A percentile compares a stretch with the other conserved stretches of the same genome.
phyloP scores from a whole-genome alignment of 2,797 vertebrate genomes.

The Coendou prehensilis region DNA sequence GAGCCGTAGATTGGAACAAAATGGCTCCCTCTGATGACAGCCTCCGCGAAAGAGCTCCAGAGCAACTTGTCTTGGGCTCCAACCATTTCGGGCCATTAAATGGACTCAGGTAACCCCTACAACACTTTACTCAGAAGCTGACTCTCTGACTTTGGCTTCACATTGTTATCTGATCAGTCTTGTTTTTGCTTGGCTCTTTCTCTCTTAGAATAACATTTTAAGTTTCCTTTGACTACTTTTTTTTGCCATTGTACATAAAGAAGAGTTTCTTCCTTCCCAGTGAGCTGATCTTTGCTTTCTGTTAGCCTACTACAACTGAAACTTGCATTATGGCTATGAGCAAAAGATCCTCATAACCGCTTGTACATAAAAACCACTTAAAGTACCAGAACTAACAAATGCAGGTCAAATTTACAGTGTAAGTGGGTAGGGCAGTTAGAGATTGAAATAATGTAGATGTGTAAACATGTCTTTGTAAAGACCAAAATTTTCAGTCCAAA shows the following conservation, averaged over 20 bases:
- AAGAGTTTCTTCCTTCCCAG: neutral
- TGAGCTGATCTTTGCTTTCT: slow-evolving; percentile 39
- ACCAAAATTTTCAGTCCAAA: slow-evolving; percentile 3
- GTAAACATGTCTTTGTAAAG: neutral
- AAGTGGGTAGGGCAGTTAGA: neutral
- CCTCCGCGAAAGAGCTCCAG: neutral
- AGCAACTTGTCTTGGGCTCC: neutral
- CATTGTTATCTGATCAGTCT: neutral
- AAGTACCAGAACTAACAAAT: neutral
- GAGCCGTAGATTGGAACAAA: neutral
- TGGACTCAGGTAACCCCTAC: neutral
- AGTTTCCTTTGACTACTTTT: neutral
- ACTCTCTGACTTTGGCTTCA: neutral
- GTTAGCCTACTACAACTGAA: neutral
- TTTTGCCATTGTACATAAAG: neutral
- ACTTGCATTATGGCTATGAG: neutral
- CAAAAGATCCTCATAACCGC: neutral
- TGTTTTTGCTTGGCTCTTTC: neutral
- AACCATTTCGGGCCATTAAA: neutral
- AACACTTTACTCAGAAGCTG: neutral
- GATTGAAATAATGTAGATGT: neutral
- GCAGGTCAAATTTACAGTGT: neutral
- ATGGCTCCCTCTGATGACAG: neutral
- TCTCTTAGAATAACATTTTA: neutral
- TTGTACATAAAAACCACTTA: neutral